Evolutionary conservation across 2,888 invertebrate genomes (phyloP), one percentile per base, ranked within the genome.

Genomic region (Augiades crinisus): DNA sequence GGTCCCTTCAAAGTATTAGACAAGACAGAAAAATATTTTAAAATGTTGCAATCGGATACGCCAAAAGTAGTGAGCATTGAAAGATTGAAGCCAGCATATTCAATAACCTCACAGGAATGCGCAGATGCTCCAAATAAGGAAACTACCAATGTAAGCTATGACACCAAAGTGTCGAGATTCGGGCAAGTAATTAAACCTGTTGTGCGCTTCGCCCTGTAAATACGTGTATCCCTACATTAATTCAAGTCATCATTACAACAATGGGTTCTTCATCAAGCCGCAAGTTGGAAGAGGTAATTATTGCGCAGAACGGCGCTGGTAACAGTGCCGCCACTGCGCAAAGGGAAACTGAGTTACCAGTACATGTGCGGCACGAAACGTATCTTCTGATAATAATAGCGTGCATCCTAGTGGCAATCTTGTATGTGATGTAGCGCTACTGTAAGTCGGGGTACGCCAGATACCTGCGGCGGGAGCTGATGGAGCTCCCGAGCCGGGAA

Each of bases 31-130:
- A 22, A 22, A 22, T 24, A 24, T 24, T 17, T 19, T 37, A 37
- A 37, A 19, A 37, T 37, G 3, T 17, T 37, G 36, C 36, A 37
- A 37, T 8, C 36, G 5, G 36, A 19, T 17, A 34, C 34, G 16
- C 14, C 4, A 12, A 34, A 34, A 34, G 13, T 13, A 5, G 16
- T 34, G 6, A 34, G 34, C 8, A 34, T 34, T 7, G 34, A 14
- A 14, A 2, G 34, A 5, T 8, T 34, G 2, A 34, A 34, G 34
- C 34, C 36, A 37, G 36, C 36, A 2, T 37, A 10, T 37, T 10
- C 10, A 2, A 17, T 19, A 3, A 19, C 5, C 2, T n/a, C 16
- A 16, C 16, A 19, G 10, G 36, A 37, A 19, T 19, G 19, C 36
- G 8, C 3, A 37, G 36, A 17, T n/a, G 17, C 19, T n/a, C 36